phyloP scores from a whole-genome alignment of 2,113 vertebrate genomes.

The Odobenus rosmarus region DNA sequence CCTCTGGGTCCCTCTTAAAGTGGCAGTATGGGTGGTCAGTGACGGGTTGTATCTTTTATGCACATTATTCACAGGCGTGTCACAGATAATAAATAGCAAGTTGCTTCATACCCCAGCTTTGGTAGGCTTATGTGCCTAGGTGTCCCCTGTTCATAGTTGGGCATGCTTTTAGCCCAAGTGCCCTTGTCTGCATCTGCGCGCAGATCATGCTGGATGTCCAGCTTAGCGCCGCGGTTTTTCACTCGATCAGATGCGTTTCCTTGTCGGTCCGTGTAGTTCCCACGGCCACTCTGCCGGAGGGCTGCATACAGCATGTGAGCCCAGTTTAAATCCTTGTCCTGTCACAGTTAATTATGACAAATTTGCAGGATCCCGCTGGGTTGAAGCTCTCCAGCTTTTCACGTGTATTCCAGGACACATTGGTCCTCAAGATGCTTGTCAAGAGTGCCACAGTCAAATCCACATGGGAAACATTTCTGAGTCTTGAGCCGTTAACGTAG shows the following conservation, averaged over 20 bases:
- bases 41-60: background rate
- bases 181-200: fast-evolving
- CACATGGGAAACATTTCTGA: background rate
- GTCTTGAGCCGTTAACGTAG: fast-evolving
- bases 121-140: background rate
- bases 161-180: fast-evolving
- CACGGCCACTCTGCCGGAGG: background rate
- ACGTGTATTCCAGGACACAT: background rate
- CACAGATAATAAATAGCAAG: fast-evolving
- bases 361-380: background rate
- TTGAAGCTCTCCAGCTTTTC: background rate
- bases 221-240: fast-evolving
- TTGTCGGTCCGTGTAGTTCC: no score
- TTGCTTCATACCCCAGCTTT: fast-evolving
- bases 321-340: background rate
- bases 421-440: background rate
- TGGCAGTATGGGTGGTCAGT: background rate
- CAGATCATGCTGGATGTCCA: fast-evolving
- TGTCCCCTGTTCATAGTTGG: fast-evolving
- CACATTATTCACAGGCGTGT: background rate
- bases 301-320: background rate
- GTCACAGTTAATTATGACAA: background rate
- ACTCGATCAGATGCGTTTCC: background rate
- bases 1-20: background rate
- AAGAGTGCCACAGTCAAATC: background rate